Evolutionary conservation across 2,888 invertebrate genomes (phyloP).

Genomic region (Busseola fusca): DNA sequence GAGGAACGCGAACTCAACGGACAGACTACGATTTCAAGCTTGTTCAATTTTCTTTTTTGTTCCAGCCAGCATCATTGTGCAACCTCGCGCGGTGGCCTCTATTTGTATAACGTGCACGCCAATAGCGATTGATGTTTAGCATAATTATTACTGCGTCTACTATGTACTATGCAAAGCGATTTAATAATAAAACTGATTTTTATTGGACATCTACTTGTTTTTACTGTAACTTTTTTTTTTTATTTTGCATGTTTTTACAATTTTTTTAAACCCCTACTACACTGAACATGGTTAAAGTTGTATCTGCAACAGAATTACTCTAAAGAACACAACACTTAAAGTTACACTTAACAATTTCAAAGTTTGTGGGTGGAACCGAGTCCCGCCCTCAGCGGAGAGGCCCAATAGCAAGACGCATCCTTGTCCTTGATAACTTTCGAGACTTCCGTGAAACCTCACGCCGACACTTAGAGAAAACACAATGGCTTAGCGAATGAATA

Average conservation of each 20-base stretch:
- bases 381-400: conserved; percentile 70
- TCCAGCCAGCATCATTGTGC: conserved; percentile 64
- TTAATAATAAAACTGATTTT: conserved; percentile 47
- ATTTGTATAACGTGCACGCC: conserved; percentile 51
- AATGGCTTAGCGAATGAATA: conserved; percentile 66
- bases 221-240: conserved; percentile 35
- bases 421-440: conserved; percentile 65
- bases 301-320: conserved; percentile 1
- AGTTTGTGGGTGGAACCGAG: conserved; percentile 61
- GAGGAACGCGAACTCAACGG: conserved; percentile 73
- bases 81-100: conserved; percentile 36
- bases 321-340: conserved; percentile 11
- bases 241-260: conserved; percentile 22
- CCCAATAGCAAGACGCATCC: conserved; percentile 71
- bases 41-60: conserved; percentile 72
- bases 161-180: conserved; percentile 56
- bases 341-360: conserved; percentile 25
- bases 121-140: conserved; percentile 66
- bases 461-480: conserved; percentile 55
- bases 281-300: conserved; percentile 28
- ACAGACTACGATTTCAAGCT: conserved; percentile 70
- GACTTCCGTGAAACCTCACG: conserved; percentile 62
- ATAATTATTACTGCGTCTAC: conserved; percentile 32
- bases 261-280: conserved; percentile 30
- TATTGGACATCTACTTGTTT: conserved; percentile 37